Base-by-base conservation (phyloP, 1,140 invertebrate genomes). In the Belonocnema kinseyi region DNA sequence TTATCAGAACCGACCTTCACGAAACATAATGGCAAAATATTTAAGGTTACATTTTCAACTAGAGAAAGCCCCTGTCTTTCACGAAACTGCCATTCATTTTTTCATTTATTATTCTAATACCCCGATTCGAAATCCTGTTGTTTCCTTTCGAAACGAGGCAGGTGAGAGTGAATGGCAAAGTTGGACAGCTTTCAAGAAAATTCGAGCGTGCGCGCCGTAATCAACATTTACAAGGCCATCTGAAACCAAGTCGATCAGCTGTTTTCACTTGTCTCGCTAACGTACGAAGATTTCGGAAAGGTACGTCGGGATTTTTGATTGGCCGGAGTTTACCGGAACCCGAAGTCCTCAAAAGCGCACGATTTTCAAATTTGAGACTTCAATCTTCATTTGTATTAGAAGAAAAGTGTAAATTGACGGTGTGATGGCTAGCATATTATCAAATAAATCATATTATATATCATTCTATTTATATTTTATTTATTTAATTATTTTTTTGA, bases 151-250 rank as follows among this genome's bases (percentile, higher is more conserved):
- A 66, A 46, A 66, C 61, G 26, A 66, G 46, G 61, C 26, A 66
- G 58, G 56, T 61, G 56, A 12, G 1, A 26, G 21, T 58, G 56
- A 12, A 1, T 21, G 56, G 19, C 56, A n/a, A 66, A n/a, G n/a
- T n/a, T 14, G 26, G 19, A 14, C 26, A 26, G 40, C 33, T 61
- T 61, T 33, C 33, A 21, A 14, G 6, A 26, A 61, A 33, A 40
- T 66, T 66, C n/a, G 61, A 66, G 61, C 61, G 26, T 66, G 61
- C 61, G 61, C 61, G 61, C 26, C 0, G 6, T 66, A 46, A 61
- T 61, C 58, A 33, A 40, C 33, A 66, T 33, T 66, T 4, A 7
- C 61, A 66, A 66, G 61, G 61, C 61, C 61, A 66, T 66, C 61
- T 66, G 2, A 66, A 66, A 40, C 26, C 33, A 66, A n/a, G 11